A percentile compares a stretch with the other conserved stretches of the same genome.
Conservation (phyloP, 2,113 vertebrate genomes). For the Pelusios castaneus region DNA sequence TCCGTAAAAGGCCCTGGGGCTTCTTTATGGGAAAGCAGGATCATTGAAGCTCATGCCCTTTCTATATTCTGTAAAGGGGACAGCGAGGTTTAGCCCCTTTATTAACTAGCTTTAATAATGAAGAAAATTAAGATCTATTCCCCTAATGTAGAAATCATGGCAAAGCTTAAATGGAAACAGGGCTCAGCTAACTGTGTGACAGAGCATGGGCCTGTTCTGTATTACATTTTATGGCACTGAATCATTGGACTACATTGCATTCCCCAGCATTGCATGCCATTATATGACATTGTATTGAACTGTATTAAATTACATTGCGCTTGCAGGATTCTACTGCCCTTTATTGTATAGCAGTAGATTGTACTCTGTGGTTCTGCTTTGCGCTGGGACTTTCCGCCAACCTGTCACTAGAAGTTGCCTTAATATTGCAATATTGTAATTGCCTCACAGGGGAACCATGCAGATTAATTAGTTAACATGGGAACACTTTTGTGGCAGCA, state of each 20-base stretch:
- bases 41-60: background rate
- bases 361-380: background rate
- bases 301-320: background rate
- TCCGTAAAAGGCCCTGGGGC: background rate
- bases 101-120: background rate
- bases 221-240: background rate
- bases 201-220: background rate
- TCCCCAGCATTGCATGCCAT: background rate
- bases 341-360: conserved; percentile 1
- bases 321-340: background rate
- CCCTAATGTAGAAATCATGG: background rate
- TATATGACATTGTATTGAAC: background rate
- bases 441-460: background rate
- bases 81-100: background rate
- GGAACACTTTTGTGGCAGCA: background rate
- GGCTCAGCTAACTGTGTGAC: background rate
- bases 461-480: background rate
- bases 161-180: background rate
- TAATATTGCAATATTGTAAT: background rate
- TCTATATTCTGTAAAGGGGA: background rate
- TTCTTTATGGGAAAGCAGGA: background rate
- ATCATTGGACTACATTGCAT: background rate
- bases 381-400: background rate
- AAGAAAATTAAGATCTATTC: background rate
- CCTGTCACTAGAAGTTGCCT: background rate